Evolutionary conservation across 1,140 invertebrate species (phyloP), one percentile per base, ranked within the genome.

Genomic region (Drosophila lacertosa): DNA sequence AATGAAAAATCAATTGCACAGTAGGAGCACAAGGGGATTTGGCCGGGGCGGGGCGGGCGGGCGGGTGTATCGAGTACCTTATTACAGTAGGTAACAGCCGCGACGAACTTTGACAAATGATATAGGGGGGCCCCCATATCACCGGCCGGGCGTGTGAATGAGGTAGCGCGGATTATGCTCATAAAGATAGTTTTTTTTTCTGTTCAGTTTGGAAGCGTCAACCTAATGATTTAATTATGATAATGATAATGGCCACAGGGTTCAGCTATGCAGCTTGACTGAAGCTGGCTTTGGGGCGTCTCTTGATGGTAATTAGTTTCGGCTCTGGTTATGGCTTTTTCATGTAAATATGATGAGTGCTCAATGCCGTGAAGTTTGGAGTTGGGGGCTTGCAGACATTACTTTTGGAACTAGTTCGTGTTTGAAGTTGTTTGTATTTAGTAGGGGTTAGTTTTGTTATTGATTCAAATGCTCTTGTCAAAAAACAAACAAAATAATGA

Each of bases 141-240:
- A n/a, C n/a, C n/a, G n/a, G n/a, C n/a, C 35, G 3, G 13, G 26
- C 54, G 51, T 57, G 50, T 54, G 53, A 60, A 35, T 47, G 72
- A 54, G 54, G 58, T 22, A 67, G 65, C 48, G 57, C 33, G 59
- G 44, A 62, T 47, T 60, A 57, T 64, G 64, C 45, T 64, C 51
- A 51, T 13, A 48, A 10, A 48, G 15, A n/a, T 47, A 47, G 6
- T 26, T 26, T 26, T 6, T n/a, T n/a, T n/a, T n/a, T n/a, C n/a
- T n/a, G n/a, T n/a, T n/a, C n/a, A n/a, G n/a, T n/a, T n/a, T 54
- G 40, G 40, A 54, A 77, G 60, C 55, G 59, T 64, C 53, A 60
- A 65, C 48, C 77, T 88, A 88, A 86, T 88, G 82, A 81, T 80
- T 86, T 81, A 74, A 88, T 86, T 86, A 88, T 88, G 77, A 67